These are phyloP conservation scores for Microchirus variegatus DNA, from an alignment of 2,797 vertebrate species.

Conservation along the genomic window DNA sequence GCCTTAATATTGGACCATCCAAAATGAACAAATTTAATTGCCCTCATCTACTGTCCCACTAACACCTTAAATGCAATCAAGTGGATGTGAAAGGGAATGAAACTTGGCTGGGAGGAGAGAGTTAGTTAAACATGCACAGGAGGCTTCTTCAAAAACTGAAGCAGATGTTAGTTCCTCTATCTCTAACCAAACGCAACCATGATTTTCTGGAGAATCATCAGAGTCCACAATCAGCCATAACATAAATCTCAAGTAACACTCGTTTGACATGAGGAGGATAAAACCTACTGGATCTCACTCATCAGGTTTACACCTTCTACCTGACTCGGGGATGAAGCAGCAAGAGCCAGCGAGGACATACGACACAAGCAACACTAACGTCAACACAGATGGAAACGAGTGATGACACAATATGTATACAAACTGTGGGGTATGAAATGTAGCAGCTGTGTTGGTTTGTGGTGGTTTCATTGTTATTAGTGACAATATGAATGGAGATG, in stretches of 20 bases:
- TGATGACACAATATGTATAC: conserved; percentile 1
- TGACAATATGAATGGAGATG: not conserved
- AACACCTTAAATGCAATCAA: not conserved
- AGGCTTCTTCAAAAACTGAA: conserved; percentile 17
- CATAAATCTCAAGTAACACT: not conserved
- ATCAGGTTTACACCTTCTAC: conserved; percentile 3
- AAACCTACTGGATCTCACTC: not conserved
- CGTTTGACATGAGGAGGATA: not conserved
- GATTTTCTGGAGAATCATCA: not conserved
- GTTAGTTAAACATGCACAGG: conserved; percentile 50
- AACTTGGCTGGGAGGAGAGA: conserved; percentile 15
- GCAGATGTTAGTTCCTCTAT: not conserved
- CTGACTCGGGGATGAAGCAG: conserved; percentile 53
- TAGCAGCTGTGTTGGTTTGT: conserved; percentile 9
- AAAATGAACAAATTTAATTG: not conserved
- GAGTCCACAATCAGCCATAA: not conserved
- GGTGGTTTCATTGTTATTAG: not conserved
- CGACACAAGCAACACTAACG: conserved; percentile 42
- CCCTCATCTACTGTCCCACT: not conserved
- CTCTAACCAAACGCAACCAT: not conserved
- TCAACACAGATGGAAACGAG: conserved; percentile 31
- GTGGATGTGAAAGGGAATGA: conserved; percentile 11
- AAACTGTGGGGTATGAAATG: conserved; percentile 27
- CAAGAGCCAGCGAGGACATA: conserved; percentile 47
- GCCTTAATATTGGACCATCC: not conserved